These are phyloP conservation scores for Wasmannia auropunctata DNA, from an alignment of 1,140 invertebrate genomes.

Conservation along the genomic window DNA sequence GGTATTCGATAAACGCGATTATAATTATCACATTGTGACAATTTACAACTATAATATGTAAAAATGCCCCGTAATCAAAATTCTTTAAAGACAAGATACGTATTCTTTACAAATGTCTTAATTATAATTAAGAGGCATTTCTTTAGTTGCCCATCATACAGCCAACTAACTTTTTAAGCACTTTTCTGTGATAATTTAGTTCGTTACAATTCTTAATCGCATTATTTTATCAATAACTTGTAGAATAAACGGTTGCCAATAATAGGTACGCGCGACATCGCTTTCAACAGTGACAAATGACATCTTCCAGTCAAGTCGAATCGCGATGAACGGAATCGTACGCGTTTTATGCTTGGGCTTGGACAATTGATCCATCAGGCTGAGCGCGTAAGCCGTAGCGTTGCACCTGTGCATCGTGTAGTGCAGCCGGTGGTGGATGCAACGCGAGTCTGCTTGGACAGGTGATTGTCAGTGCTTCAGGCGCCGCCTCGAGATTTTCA, in stretches of 20 bases:
- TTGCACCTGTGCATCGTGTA: conserved; percentile 73
- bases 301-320: conserved; percentile 46
- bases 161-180: neutral
- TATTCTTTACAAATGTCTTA: neutral
- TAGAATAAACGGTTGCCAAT: neutral
- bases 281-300: conserved; percentile 48
- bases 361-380: conserved; percentile 79
- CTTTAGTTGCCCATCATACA: neutral
- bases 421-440: conserved; percentile 42
- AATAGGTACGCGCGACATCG: neutral
- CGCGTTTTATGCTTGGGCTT: conserved; percentile 50
- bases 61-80: neutral
- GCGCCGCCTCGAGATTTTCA: conserved; percentile 77
- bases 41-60: neutral
- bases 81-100: neutral
- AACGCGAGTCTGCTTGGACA: conserved; percentile 78
- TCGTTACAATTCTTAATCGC: neutral
- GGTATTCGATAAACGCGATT: conserved; percentile 23
- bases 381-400: conserved; percentile 66
- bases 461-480: conserved; percentile 82
- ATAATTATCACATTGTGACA: conserved; percentile 1
- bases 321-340: conserved; percentile 53
- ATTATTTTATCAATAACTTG: conserved; percentile 22
- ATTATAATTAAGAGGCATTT: neutral
- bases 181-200: conserved; percentile 11